Base-by-base conservation (phyloP, 2,888 invertebrate species). In the Catotricha subobsoleta region DNA sequence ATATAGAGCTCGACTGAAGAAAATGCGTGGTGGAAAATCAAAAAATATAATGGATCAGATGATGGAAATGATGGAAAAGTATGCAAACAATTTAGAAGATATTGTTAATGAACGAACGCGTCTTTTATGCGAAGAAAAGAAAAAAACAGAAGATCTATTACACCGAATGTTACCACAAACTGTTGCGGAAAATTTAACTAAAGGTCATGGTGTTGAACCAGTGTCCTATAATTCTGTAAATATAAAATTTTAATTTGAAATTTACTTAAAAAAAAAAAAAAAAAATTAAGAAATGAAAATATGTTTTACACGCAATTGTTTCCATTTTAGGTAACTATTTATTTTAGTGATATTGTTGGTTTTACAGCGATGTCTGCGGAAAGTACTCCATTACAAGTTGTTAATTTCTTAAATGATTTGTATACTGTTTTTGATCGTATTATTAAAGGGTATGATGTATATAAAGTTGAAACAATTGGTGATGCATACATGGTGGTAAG, bases 31-130 rank as follows among this genome's bases (percentile, higher is more conserved):
- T 54, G 84, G 84, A 57, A 80, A 76, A 48, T 62, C 71, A 54
- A 75, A 80, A 53, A 90, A 90, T 59, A 87, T 91, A 51, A 86
- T 91, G 86, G 91, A 92, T 63, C 88, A 91, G 70, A 90, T 92
- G 87, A 88, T 92, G 80, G 81, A 84, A 52, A 90, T 91, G 86
- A 90, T 92, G 90, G 92, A 90, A 61, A 88, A 86, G 56, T 91
- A 94, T 64, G 88, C 91, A 44, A 83, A 86, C 62, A 86, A 92
- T 67, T 74, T 92, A 64, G 92, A 92, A 65, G 88, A 88, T 62
- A 74, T 92, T 66, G 92, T 92, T 57, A 80, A 74, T 54, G 90
- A 92, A 66, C 72, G 92, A 54, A 92, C 92, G 48, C 75, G 82
- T 57, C 72, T 87, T 55, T 68, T 92, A 54, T 78, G 76, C 55